phyloP scores from a whole-genome alignment of 2,113 vertebrate species.

The Hippoglossus stenolepis region DNA sequence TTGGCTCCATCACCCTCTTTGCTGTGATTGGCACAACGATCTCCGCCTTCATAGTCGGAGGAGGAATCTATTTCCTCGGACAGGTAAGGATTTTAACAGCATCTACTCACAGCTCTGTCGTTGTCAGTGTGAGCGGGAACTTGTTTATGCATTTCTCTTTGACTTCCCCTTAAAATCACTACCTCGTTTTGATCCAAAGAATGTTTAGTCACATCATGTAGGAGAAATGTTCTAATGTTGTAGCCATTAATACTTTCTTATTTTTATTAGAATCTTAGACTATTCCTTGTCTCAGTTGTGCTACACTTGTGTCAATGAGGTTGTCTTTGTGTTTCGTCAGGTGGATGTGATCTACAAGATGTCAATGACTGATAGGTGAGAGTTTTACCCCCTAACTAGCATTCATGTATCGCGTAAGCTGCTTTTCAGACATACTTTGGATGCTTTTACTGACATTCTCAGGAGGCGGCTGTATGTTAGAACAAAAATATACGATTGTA shows the following conservation, averaged over 20 bases:
- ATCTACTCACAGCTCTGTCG: background rate
- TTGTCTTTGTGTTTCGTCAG: slow-evolving; percentile 71
- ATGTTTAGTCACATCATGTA: background rate
- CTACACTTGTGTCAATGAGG: background rate
- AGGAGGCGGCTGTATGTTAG: background rate
- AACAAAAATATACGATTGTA: background rate
- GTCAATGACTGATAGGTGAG: slow-evolving; percentile 98
- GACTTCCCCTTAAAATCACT: too few relatives aligned
- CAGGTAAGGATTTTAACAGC: slow-evolving; percentile 84
- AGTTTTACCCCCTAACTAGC: background rate
- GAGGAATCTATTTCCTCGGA: slow-evolving; percentile 97
- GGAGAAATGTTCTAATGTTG: background rate
- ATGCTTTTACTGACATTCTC: background rate
- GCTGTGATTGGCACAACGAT: slow-evolving; percentile 97
- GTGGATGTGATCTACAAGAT: slow-evolving; percentile 99
- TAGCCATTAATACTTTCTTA: background rate
- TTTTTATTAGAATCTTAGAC: too few relatives aligned
- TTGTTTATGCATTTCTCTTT: background rate
- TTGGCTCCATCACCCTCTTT: slow-evolving; percentile 97
- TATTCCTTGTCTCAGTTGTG: background rate
- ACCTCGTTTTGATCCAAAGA: background rate
- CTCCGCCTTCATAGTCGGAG: slow-evolving; percentile 98
- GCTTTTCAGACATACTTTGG: background rate
- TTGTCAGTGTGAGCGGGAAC: background rate
- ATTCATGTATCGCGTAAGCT: background rate